A percentile compares a stretch with the other conserved stretches of the same genome.
phyloP scores from a whole-genome alignment of 2,888 invertebrate genomes.

The Diaphora mendica region DNA sequence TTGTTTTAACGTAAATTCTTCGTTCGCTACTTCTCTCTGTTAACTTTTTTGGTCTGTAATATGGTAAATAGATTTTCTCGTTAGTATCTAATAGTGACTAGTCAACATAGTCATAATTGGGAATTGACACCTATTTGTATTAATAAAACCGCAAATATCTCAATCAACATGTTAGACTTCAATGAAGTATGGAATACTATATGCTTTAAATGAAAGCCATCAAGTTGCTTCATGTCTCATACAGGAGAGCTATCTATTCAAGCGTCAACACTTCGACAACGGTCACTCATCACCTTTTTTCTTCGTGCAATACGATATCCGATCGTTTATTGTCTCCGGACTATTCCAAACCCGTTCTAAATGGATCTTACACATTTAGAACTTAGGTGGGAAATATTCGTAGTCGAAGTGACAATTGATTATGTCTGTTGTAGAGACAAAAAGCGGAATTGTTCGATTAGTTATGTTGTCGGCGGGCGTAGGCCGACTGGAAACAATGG shows the following conservation, averaged over 20 bases:
- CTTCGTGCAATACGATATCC: constrained; percentile 82
- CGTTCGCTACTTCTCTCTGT: background rate
- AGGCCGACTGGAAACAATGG: constrained; percentile 82
- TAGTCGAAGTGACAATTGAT: constrained; percentile 83
- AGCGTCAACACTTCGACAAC: constrained; percentile 70
- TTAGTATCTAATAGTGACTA: background rate
- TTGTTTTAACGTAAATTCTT: background rate
- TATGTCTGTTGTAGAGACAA: constrained; percentile 77
- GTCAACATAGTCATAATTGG: background rate
- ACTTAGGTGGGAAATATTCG: constrained; percentile 78
- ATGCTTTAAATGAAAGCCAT: constrained; percentile 68
- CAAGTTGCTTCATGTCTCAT: constrained; percentile 61
- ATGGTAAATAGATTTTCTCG: background rate
- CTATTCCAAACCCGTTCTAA: constrained; percentile 80
- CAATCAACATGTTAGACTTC: constrained; percentile 67
- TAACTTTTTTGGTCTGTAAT: background rate
- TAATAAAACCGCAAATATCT: constrained; percentile 55
- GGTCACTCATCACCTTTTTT: constrained; percentile 84
- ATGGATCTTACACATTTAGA: constrained; percentile 74
- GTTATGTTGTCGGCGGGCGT: constrained; percentile 80
- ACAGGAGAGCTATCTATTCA: constrained; percentile 71
- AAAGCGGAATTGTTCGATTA: constrained; percentile 83
- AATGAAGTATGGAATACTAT: constrained; percentile 65
- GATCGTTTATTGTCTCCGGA: constrained; percentile 77
- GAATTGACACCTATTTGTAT: background rate